Base-by-base conservation (phyloP, 2,113 vertebrate species). In the Tautogolabrus adspersus region DNA sequence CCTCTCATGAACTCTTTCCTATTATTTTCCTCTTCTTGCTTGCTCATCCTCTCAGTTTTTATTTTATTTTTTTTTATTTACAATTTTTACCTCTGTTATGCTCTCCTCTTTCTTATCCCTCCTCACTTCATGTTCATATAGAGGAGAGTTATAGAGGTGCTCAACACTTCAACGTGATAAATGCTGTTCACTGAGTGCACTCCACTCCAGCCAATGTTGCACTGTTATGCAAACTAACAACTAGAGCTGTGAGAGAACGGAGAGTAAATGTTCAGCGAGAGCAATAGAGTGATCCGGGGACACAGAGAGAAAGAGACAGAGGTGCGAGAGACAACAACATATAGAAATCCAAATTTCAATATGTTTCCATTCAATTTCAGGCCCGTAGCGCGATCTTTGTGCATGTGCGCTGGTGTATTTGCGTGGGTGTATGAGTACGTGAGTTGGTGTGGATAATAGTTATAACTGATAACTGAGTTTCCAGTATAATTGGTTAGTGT, bases 171-270 rank as follows among this genome's bases (percentile, higher is more conserved):
- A 86, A 42, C 78, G 19, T 83, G 87, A 86, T 87, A 85, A 87
- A 88, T 73, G 70, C 81, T 77, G 79, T 77, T 89, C 79, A 76
- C 54, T 69, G 76, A 92, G 88, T 84, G 82, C 82, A 83, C 88
- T 91, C 87, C 81, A 77, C 83, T 87, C 77, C 71, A 77, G 82
- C 85, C 87, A 88, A 19, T 79, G 79, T 83, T 87, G 70, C 76
- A 65, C 82, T 85, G 83, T 90, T 92, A 91, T 83, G 88, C 86
- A 93, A 93, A 92, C 87, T 70, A 88, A 81, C 69, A 86, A n/a
- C 55, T 51, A 84, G 83, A 82, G 73, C 79, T 75, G 77, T 47
- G 81, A 67, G 75, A 79, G 72, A 38, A 63, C 23, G 37, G 77
- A 87, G 72, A 71, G 63, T 78, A 75, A 82, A n/a, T 61, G 70